A percentile compares a stretch with the other conserved stretches of the same genome.
These are phyloP conservation scores for Prunella himalayana DNA, from an alignment of 2,113 vertebrate genomes.

Conservation along the genomic window DNA sequence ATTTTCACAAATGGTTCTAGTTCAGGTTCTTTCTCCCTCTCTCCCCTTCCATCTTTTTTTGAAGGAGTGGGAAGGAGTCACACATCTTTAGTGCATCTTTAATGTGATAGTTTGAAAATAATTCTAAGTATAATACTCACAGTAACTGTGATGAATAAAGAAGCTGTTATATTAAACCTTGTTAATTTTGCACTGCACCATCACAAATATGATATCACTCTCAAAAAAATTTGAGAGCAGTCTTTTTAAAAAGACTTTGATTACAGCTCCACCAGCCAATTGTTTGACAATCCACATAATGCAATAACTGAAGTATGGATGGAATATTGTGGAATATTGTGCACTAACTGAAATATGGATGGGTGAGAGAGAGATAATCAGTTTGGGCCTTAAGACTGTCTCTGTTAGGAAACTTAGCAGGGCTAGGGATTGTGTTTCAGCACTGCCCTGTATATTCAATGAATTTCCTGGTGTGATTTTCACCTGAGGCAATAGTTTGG, in stretches of 20 bases:
- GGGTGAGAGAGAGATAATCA: background rate
- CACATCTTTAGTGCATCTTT: background rate
- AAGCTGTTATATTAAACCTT: background rate
- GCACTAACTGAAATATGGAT: background rate
- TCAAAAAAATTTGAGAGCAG: background rate
- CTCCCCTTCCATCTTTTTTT: background rate
- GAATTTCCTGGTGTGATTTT: background rate
- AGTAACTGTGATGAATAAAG: background rate
- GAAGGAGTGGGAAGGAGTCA: background rate
- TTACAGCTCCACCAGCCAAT: background rate
- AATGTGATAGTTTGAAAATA: slow-evolving; percentile 23
- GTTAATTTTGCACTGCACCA: background rate
- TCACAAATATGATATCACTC: background rate
- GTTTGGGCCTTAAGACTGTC: background rate
- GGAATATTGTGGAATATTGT: background rate
- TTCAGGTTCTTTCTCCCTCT: background rate
- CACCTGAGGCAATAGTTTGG: background rate
- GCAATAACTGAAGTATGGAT: background rate
- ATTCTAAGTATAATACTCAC: background rate
- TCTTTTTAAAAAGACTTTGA: background rate
- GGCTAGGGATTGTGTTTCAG: background rate
- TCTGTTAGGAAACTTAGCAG: background rate
- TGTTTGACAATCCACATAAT: background rate
- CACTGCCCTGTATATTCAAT: background rate
- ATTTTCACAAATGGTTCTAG: background rate